These are phyloP conservation scores for Keiferia lycopersicella DNA, from an alignment of 2,888 invertebrate genomes.

Conservation along the genomic window DNA sequence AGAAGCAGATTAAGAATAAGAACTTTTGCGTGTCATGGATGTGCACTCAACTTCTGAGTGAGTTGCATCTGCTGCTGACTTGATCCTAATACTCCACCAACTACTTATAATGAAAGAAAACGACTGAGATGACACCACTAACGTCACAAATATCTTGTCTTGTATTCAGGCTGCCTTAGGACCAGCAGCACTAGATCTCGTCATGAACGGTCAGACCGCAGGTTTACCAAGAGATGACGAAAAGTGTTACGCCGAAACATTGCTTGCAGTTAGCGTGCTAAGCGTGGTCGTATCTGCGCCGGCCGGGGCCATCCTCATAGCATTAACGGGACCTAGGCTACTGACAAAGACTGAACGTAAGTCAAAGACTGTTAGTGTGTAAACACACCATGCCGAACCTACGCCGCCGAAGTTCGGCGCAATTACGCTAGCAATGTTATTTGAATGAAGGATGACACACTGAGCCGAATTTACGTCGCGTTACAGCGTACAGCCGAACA, in stretches of 20 bases:
- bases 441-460: no score
- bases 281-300: slow-evolving; percentile 89
- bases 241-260: slow-evolving; percentile 79
- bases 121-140: neutral
- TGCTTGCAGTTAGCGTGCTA: slow-evolving; percentile 86
- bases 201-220: slow-evolving; percentile 63
- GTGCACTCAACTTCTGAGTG: no score
- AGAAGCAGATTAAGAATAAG: no score
- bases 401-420: no score
- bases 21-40: no score
- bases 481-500: no score
- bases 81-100: neutral
- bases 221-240: slow-evolving; percentile 60
- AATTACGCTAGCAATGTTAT: no score
- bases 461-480: no score
- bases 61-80: no score
- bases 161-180: slow-evolving; percentile 84
- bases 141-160: neutral
- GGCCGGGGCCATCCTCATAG: slow-evolving; percentile 85
- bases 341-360: slow-evolving; percentile 47
- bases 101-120: neutral
- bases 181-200: slow-evolving; percentile 83
- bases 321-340: slow-evolving; percentile 84
- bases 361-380: no score
- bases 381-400: no score